Base-by-base conservation (phyloP, 1,140 invertebrate genomes). In the Lycorma delicatula region DNA sequence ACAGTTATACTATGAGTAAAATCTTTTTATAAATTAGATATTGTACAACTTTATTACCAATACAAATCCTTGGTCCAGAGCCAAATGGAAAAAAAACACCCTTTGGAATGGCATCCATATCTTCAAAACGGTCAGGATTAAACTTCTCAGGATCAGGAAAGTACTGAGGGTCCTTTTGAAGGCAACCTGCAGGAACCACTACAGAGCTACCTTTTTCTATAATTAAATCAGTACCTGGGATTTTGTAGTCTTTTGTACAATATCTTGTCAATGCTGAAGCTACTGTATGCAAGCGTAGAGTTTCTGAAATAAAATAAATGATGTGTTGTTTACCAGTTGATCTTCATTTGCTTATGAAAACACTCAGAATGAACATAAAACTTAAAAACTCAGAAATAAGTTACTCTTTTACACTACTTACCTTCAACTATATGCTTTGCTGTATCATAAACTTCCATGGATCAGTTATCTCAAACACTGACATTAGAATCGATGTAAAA, bases 21-120 rank as follows among this genome's bases (percentile, higher is more conserved):
- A n/a, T n/a, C n/a, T n/a, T n/a, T n/a, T n/a, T n/a, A n/a, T n/a
- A n/a, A n/a, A n/a, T n/a, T n/a, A n/a, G n/a, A n/a, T n/a, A n/a
- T n/a, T n/a, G n/a, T n/a, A n/a, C n/a, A n/a, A n/a, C n/a, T n/a
- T n/a, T n/a, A 16, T 69, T 60, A 77, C 76, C 77, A 58, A 83
- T 80, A 67, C 83, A 85, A 61, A 78, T 77, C 28, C 83, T 72
- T 0, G 79, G 77, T 2, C 71, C 83, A 59, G 80, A 81, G 6
- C 81, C 81, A 66, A 82, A 86, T 5, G 81, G 80, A 12, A 84
- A 64, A 56, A 75, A 63, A 1, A 41, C 26, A 3, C 54, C 50
- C 18, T 68, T 71, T n/a, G 63, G 57, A 41, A 41, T 41, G 4
- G 12, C 22, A 44, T 69, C 65, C 52, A 77, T 75, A 18, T 75